Evolutionary conservation across 2,888 invertebrate genomes (phyloP), one percentile per base, ranked within the genome.

Genomic region (Coleophora flavipennella): DNA sequence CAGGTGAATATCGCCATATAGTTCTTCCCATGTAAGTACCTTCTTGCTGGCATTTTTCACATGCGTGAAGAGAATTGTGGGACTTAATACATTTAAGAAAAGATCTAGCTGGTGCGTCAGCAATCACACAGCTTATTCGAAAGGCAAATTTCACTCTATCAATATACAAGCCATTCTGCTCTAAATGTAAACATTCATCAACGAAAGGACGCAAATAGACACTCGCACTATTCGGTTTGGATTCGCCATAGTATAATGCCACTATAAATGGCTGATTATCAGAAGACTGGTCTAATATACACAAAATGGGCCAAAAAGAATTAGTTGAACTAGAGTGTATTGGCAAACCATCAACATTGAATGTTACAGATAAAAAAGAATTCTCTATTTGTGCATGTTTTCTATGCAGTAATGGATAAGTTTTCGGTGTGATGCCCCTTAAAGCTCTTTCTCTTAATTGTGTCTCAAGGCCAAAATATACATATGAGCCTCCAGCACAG

Each of bases 231-330:
- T 40, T 28, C 31, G 36, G 36, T 29, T 40, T 40, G 8, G 26
- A 35, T 31, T 35, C 40, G 13, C 40, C 40, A 34, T 40, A 36
- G 11, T 40, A 40, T 2, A 40, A 12, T 12, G 32, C 32, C 12
- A 32, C 32, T 32, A 41, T 39, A 39, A 44, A 41, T 13, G 41
- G 44, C 27, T 35, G 9, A 13, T 38, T 44, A 29, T 44, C 32
- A 13, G 29, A 7, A 41, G 28, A 26, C 25, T 42, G 39, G 25
- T 44, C 44, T 31, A 44, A 38, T 11, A 37, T 36, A 35, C 42
- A 44, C 28, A 44, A 39, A 42, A 44, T 44, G 10, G 41, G 40
- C 44, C 44, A 44, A 36, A 44, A 44, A 32, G 39, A 44, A 42
- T 42, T 27, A 33, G 35, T 40, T 12, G 38, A 20, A 35, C 41